A percentile compares a stretch with the other conserved stretches of the same genome.
Evolutionary conservation across 1,140 invertebrate species (phyloP).

Genomic region (Rhynchophorus ferrugineus): DNA sequence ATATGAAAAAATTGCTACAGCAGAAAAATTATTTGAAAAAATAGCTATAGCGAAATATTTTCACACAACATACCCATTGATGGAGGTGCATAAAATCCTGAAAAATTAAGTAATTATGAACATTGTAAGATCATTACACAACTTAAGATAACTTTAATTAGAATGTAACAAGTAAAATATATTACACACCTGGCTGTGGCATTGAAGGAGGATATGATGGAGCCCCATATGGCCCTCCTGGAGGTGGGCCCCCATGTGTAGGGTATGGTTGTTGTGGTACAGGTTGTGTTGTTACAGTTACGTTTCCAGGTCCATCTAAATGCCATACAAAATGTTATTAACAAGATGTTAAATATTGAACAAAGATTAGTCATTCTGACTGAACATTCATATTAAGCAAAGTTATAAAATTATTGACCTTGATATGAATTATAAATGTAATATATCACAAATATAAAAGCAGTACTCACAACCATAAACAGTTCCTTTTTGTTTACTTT

Average conservation of each 20-base stretch:
- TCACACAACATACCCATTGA: conserved; percentile 17
- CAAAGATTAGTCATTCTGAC: too few species aligned
- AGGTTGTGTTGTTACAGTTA: conserved; percentile 18
- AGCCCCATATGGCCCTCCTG: background rate
- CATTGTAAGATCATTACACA: background rate
- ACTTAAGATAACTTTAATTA: background rate
- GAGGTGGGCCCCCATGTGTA: conserved; percentile 16
- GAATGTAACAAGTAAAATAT: background rate
- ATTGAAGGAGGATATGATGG: conserved; percentile 6
- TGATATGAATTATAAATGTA: too few species aligned
- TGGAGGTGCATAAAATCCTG: conserved; percentile 15
- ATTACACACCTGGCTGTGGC: conserved; percentile 2
- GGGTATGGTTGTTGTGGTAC: conserved; percentile 14
- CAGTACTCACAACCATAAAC: conserved; percentile 30
- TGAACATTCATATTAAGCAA: too few species aligned
- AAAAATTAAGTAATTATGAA: conserved; percentile 3
- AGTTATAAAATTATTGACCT: too few species aligned
- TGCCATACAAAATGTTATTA: background rate
- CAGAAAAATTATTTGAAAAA: too few species aligned
- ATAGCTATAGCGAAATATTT: too few species aligned
- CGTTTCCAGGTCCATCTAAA: conserved; percentile 10
- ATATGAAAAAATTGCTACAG: too few species aligned
- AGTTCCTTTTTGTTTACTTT: conserved; percentile 27
- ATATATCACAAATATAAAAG: too few species aligned
- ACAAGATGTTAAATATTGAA: too few species aligned